phyloP scores from a whole-genome alignment of 2,113 vertebrate genomes.

The Hippolais icterina region DNA sequence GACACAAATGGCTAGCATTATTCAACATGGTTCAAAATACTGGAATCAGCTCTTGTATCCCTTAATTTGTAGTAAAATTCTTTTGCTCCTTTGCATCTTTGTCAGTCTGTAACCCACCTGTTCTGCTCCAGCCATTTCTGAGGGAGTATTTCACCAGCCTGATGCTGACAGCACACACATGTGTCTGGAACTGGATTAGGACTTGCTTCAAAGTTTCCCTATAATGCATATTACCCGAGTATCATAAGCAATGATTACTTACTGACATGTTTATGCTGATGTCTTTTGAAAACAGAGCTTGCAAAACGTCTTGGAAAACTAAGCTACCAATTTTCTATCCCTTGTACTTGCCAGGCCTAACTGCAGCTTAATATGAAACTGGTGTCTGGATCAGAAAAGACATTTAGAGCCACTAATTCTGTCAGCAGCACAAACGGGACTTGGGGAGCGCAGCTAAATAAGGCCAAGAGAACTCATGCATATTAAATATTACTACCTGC shows the following conservation, averaged over 20 bases:
- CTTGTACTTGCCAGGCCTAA: slow-evolving; percentile 27
- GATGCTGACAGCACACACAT: neutral
- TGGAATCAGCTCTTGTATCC: neutral
- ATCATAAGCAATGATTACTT: neutral
- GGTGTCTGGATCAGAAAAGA: neutral
- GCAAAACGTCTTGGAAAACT: neutral
- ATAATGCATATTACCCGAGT: neutral
- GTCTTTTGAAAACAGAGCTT: slow-evolving; percentile 1
- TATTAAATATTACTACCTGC: neutral
- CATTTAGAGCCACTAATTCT: neutral
- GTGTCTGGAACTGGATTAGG: neutral
- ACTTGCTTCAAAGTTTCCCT: neutral
- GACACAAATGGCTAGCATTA: slow-evolving; percentile 38
- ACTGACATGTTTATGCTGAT: neutral
- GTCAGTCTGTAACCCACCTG: neutral
- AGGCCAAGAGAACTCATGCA: neutral
- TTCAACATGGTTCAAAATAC: neutral
- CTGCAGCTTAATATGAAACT: neutral
- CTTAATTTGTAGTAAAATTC: neutral
- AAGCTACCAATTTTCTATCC: neutral
- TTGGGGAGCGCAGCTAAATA: neutral
- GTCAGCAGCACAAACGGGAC: neutral
- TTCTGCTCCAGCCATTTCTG: neutral
- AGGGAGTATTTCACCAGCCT: neutral
- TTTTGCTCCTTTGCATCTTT: neutral